Conservation (phyloP, 2,888 invertebrate genomes). For the Trachelus stipa region DNA sequence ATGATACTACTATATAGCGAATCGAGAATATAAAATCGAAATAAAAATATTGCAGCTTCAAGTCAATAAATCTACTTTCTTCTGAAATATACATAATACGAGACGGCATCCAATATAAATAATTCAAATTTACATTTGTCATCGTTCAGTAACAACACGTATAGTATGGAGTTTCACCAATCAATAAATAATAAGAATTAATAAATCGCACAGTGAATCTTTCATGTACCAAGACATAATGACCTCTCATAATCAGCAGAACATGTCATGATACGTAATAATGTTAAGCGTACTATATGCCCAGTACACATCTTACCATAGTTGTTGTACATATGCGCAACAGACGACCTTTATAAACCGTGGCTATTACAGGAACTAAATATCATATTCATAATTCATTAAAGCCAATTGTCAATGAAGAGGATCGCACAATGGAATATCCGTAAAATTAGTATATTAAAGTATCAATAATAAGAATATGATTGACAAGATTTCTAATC, state of each 20-base stretch:
- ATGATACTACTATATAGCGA: not conserved
- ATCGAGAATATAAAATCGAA: not conserved
- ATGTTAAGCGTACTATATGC: not conserved
- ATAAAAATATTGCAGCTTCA: not conserved
- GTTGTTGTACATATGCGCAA: not conserved
- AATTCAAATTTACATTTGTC: not conserved
- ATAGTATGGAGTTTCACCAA: not conserved
- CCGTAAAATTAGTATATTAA: not conserved
- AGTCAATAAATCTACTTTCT: not conserved
- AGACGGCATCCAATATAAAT: not conserved
- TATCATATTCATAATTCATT: not conserved
- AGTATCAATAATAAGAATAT: not conserved
- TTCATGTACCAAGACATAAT: not conserved
- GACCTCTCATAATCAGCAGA: not conserved
- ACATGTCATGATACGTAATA: not conserved
- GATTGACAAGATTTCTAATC: not conserved
- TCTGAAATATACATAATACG: not conserved
- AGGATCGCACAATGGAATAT: not conserved
- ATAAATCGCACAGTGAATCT: not conserved
- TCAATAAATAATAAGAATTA: not conserved
- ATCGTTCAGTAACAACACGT: not conserved
- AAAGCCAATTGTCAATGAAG: not conserved
- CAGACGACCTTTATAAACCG: not conserved
- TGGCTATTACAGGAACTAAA: not conserved
- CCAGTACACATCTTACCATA: not conserved